These are phyloP conservation scores for Eretmochelys imbricata DNA, from an alignment of 2,113 vertebrate species.

Conservation along the genomic window DNA sequence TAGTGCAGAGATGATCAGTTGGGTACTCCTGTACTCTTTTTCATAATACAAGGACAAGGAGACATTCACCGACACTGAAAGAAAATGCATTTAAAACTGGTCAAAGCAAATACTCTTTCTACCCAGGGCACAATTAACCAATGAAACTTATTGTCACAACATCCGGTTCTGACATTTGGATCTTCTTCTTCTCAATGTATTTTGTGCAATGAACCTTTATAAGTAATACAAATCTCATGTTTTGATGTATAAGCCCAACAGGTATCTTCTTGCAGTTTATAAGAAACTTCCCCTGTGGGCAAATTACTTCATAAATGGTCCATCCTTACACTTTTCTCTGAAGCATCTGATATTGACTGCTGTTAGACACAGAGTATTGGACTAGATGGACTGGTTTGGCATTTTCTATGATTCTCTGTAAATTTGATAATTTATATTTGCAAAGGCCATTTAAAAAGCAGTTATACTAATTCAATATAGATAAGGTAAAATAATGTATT, in stretches of 20 bases:
- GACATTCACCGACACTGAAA: neutral
- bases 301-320: neutral
- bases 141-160: neutral
- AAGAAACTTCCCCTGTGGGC: neutral
- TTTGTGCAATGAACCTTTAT: neutral
- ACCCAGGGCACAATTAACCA: neutral
- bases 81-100: neutral
- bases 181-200: neutral
- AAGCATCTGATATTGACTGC: rapidly evolving
- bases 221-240: neutral
- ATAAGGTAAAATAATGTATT: neutral
- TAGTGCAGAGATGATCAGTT: neutral
- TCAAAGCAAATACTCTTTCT: neutral
- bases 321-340: neutral
- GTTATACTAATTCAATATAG: neutral
- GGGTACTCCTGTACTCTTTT: neutral
- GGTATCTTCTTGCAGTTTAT: neutral
- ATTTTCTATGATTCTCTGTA: neutral
- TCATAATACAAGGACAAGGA: neutral
- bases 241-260: neutral
- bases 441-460: neutral
- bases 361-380: neutral
- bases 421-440: neutral
- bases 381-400: neutral
- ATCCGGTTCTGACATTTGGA: neutral